Conservation (phyloP, 1,140 invertebrate genomes). For the Cyclargus thomasi region DNA sequence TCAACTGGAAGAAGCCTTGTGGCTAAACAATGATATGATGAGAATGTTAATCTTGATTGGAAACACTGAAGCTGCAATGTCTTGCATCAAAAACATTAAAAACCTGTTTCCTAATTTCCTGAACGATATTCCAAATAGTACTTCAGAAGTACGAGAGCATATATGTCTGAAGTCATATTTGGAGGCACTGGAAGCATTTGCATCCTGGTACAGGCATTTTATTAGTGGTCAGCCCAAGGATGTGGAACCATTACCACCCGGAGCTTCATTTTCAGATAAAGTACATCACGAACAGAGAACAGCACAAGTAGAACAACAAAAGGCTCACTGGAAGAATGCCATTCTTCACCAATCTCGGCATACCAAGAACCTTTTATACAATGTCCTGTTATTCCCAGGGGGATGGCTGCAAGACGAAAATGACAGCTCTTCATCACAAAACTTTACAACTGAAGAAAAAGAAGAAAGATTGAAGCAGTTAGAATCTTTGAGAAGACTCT, state of each 20-base stretch:
- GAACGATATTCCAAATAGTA: constrained; percentile 52
- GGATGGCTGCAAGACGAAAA: constrained; percentile 90
- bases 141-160: constrained; percentile 83
- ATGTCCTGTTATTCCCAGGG: constrained; percentile 91
- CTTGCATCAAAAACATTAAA: constrained; percentile 75
- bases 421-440: constrained; percentile 58
- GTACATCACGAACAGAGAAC: constrained; percentile 90
- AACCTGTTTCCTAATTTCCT: constrained; percentile 59
- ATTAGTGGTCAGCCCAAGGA: constrained; percentile 86
- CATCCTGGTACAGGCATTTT: constrained; percentile 90
- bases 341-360: constrained; percentile 58
- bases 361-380: constrained; percentile 88
- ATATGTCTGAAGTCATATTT: constrained; percentile 87
- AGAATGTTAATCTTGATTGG: constrained; percentile 81
- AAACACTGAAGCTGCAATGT: constrained; percentile 66
- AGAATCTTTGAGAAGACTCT: constrained; percentile 83
- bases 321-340: constrained; percentile 84
- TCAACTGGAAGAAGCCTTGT: constrained; percentile 87
- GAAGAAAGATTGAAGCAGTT: constrained; percentile 78
- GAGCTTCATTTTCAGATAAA: constrained; percentile 89
- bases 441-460: constrained; percentile 69
- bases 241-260: constrained; percentile 74
- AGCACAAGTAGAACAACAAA: constrained; percentile 84
- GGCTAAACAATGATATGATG: constrained; percentile 92
- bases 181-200: constrained; percentile 90